phyloP scores from a whole-genome alignment of 2,888 invertebrate species.

The Seladonia tumulorum region DNA sequence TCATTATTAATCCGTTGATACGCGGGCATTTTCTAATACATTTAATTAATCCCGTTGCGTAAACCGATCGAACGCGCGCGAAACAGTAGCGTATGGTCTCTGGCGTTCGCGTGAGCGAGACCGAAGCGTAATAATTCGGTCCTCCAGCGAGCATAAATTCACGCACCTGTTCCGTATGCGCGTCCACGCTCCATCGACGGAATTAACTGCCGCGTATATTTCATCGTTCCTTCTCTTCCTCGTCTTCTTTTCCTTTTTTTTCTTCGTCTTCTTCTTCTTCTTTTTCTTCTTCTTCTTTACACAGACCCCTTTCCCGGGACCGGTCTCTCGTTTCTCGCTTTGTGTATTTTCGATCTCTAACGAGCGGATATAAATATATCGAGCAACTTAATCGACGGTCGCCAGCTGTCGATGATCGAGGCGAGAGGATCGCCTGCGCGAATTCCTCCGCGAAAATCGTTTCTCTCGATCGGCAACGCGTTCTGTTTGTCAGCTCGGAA shows the following conservation, averaged over 20 bases:
- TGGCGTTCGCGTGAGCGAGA: neutral
- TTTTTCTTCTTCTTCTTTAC: neutral
- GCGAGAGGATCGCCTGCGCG: neutral
- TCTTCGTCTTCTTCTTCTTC: neutral
- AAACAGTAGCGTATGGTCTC: conserved; percentile 13
- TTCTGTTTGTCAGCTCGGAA: neutral
- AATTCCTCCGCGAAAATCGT: neutral
- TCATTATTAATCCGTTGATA: conserved; percentile 31
- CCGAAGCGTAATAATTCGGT: conserved; percentile 11
- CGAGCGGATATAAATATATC: conserved; percentile 36
- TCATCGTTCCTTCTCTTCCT: neutral
- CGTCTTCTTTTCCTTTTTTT: neutral
- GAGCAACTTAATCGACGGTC: conserved; percentile 23
- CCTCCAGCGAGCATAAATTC: conserved; percentile 31
- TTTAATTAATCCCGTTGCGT: conserved; percentile 45
- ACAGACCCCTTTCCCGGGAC: neutral
- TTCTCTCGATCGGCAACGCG: neutral
- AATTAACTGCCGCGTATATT: conserved; percentile 19
- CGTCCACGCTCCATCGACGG: neutral
- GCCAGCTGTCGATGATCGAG: neutral
- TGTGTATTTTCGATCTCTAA: conserved; percentile 13
- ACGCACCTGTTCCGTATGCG: conserved; percentile 17
- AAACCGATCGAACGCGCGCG: neutral
- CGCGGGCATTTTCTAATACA: conserved; percentile 31
- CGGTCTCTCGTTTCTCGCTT: conserved; percentile 7